Evolutionary conservation across 2,888 invertebrate genomes (phyloP).

Genomic region (Apamea monoglypha): DNA sequence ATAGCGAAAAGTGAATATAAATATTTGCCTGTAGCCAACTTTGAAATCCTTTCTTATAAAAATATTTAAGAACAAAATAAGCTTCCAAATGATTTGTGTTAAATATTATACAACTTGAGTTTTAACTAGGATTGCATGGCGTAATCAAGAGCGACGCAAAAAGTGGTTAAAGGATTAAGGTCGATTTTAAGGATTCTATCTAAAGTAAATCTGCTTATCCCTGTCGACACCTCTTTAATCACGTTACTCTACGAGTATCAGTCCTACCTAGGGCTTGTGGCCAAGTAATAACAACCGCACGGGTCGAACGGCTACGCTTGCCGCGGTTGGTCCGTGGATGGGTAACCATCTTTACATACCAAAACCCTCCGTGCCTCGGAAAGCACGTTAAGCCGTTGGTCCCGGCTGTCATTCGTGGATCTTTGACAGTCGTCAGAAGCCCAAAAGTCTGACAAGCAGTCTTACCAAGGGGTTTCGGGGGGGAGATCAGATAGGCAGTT

Average conservation of each 20-base stretch:
- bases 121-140: neutral
- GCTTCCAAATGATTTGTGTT: neutral
- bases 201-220: neutral
- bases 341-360: no score
- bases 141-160: neutral
- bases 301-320: no score
- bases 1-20: neutral
- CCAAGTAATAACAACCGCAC: no score
- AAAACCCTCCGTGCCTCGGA: no score
- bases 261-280: neutral
- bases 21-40: neutral
- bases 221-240: neutral
- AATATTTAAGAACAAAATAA: neutral
- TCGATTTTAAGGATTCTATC: no score
- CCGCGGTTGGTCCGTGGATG: no score
- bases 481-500: no score
- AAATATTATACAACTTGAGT: neutral
- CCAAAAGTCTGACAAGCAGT: no score
- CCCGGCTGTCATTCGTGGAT: no score
- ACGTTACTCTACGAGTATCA: neutral
- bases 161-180: neutral
- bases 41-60: neutral
- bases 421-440: no score
- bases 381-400: no score
- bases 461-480: no score